Percentiles rank a stretch among this genome's conserved stretches.
Evolutionary conservation across 2,888 invertebrate genomes (phyloP).

Genomic region (Marronus borbonicus): DNA sequence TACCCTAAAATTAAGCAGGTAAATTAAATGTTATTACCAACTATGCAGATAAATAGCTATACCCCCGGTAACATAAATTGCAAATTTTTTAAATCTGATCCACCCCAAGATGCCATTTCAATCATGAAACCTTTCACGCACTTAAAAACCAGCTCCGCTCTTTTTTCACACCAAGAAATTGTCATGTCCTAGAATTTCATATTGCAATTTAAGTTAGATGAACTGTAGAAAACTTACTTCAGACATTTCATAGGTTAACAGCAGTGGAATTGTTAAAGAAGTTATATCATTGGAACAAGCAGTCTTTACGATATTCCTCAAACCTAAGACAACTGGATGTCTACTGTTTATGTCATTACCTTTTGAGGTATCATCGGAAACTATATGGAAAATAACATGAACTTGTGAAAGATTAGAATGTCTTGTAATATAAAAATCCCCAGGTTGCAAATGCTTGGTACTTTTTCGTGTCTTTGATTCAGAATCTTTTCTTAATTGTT

Average conservation of each 20-base stretch:
- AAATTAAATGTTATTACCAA: no score
- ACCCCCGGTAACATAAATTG: conserved; percentile 89
- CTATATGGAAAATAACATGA: conserved; percentile 96
- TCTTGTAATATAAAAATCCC: conserved; percentile 88
- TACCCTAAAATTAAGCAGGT: conserved; percentile 72
- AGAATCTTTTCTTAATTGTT: conserved; percentile 61
- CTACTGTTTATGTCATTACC: conserved; percentile 93
- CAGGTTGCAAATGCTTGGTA: conserved; percentile 80
- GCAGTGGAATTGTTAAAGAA: conserved; percentile 92
- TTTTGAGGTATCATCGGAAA: conserved; percentile 83
- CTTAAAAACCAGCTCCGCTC: conserved; percentile 98
- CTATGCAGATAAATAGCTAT: conserved; percentile 47
- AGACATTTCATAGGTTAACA: conserved; percentile 93
- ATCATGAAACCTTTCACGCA: conserved; percentile 99
- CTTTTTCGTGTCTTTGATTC: conserved; percentile 59
- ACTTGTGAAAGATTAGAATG: conserved; percentile 96
- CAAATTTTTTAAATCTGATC: conserved; percentile 89
- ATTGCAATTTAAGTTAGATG: conserved; percentile 33
- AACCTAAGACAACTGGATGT: conserved; percentile 94
- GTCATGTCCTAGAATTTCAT: conserved; percentile 86
- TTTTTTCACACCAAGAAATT: conserved; percentile 94
- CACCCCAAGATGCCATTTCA: conserved; percentile 96
- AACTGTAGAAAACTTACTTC: conserved; percentile 77
- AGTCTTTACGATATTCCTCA: conserved; percentile 94
- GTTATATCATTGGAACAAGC: conserved; percentile 97